A percentile compares a stretch with the other conserved stretches of the same genome.
These are phyloP conservation scores for Oscheius sp. DNA, from an alignment of 2,888 invertebrate genomes.

Conservation along the genomic window DNA sequence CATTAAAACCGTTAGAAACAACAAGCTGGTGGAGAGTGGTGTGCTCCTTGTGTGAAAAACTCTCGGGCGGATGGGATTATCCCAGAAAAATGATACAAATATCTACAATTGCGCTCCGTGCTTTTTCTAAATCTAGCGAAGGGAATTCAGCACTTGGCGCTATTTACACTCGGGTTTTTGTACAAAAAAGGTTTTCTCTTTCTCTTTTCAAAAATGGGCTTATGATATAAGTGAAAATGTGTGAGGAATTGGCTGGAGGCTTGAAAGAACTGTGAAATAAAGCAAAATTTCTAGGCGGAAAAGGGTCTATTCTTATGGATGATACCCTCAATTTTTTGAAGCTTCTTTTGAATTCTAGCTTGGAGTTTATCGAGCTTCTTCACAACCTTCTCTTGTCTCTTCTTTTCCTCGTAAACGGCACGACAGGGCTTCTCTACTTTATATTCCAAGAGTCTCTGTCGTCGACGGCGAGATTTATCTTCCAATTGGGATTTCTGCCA, in stretches of 20 bases:
- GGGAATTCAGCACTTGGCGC: too few relatives aligned
- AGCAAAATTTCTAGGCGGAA: background rate
- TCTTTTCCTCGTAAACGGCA: conserved; percentile 15
- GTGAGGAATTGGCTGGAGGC: background rate
- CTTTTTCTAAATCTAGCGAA: too few relatives aligned
- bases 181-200: conserved; percentile 4
- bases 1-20: too few relatives aligned
- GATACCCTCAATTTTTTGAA: background rate
- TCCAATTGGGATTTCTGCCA: background rate
- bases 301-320: background rate
- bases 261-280: background rate
- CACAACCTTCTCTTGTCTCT: background rate
- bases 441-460: conserved; percentile 13
- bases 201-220: too few relatives aligned
- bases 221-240: background rate
- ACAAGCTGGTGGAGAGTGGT: too few relatives aligned
- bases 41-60: too few relatives aligned
- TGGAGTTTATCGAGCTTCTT: conserved; percentile 14
- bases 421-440: conserved; percentile 21
- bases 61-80: too few relatives aligned
- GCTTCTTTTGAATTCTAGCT: conserved; percentile 12
- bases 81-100: too few relatives aligned
- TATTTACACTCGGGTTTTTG: conserved; percentile 13
- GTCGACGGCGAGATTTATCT: conserved; percentile 3
- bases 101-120: too few relatives aligned